Percentiles rank a stretch among this genome's conserved stretches.
Evolutionary conservation across 2,888 invertebrate genomes (phyloP).

Genomic region (Apeira syringaria): DNA sequence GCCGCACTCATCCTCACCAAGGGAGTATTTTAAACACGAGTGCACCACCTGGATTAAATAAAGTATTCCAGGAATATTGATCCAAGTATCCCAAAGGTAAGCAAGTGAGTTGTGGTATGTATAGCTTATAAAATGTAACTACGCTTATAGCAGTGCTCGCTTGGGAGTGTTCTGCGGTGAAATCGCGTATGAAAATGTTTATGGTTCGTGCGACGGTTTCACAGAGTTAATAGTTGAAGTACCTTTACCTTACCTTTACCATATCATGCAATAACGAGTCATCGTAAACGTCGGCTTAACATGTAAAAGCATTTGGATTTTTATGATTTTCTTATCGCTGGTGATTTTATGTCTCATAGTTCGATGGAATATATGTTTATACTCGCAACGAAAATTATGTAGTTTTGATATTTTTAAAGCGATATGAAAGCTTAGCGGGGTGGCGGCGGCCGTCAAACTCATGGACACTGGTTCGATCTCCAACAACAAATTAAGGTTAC

Average conservation of each 20-base stretch:
- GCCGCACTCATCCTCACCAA: slow-evolving; percentile 17
- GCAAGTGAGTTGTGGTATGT: slow-evolving; percentile 33
- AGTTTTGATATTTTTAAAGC: no score
- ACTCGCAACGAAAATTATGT: slow-evolving; percentile 1
- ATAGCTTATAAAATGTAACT: slow-evolving; percentile 51
- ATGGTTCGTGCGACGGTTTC: slow-evolving; percentile 45
- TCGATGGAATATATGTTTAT: slow-evolving; percentile 11
- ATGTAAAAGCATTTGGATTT: slow-evolving; percentile 24
- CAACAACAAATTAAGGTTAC: no score
- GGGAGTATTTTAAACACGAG: slow-evolving; percentile 16
- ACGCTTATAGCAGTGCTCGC: slow-evolving; percentile 51
- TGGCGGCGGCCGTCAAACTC: no score
- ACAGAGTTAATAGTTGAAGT: slow-evolving; percentile 46
- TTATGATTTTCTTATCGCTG: slow-evolving; percentile 24
- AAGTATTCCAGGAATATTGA: slow-evolving; percentile 35
- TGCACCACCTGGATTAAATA: slow-evolving; percentile 21
- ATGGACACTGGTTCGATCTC: no score
- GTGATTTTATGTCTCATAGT: slow-evolving; percentile 14
- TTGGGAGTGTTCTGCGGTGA: slow-evolving; percentile 48
- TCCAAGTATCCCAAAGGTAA: slow-evolving; percentile 32
- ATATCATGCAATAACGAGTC: slow-evolving; percentile 37
- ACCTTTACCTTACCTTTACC: slow-evolving; percentile 42
- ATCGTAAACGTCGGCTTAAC: slow-evolving; percentile 24
- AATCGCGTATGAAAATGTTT: slow-evolving; percentile 53
- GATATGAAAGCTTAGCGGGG: no score